Base-by-base conservation (phyloP, 2,888 invertebrate species). In the Allophyes oxyacanthae region DNA sequence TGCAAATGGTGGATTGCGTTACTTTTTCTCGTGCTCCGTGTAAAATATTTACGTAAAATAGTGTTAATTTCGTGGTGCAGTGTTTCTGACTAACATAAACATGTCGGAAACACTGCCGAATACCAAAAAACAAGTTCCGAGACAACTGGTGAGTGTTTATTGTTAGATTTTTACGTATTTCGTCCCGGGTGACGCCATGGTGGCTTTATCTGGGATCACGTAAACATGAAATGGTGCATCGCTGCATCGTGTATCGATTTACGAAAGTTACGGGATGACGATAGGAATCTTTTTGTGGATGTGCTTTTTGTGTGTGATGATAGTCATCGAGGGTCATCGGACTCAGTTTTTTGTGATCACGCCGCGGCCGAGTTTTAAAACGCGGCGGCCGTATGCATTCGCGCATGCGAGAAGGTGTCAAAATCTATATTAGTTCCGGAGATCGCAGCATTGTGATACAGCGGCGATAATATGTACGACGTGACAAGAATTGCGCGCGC, bases 121-220 rank as follows among this genome's bases (percentile, higher is more conserved):
- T 84, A 91, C 83, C 78, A 95, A 95, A 88, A 94, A 94, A 89
- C 95, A 95, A 88, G 94, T 95, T 82, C 88, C 95, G 68, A 94
- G 95, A 77, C 95, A 95, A 82, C 93, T 95, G 95, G 95, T 95
- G 88, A 95, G 95, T 95, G 88, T 88, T 92, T 88, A 89, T 89
- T 90, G 89, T 91, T 89, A 88, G 66, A 84, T 88, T 91, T 93
- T 90, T 92, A 88, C 91, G 88, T 92, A 93, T 93, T 92, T 91
- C 89, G 93, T 93, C 94, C 93, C 92, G 94, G 92, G 94, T 94
- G 94, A 94, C 95, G 95, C 95, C 95, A 95, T 95, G 94, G 94
- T 94, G 94, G 94, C 92, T 92, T 92, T 94, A 94, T 94, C 94
- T 94, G 93, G 94, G 93, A 95, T 95, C 95, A 95, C 95, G 95